Conservation (phyloP, 2,888 invertebrate species). For the Octodonta nipae region DNA sequence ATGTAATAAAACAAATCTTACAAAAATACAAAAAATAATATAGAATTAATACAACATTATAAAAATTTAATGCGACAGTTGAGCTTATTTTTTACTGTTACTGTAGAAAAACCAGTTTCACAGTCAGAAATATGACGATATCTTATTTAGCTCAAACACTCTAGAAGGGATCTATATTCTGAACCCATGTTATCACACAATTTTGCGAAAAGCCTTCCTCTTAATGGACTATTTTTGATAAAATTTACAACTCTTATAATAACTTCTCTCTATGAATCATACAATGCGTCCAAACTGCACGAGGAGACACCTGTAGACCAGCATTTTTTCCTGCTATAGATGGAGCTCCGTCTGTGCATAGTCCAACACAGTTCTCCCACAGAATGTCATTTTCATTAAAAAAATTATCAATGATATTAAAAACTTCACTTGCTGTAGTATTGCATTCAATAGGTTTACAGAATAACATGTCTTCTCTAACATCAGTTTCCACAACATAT, state of each 20-base stretch:
- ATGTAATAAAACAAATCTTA: conserved; percentile 1
- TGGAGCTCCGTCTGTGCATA: conserved; percentile 4
- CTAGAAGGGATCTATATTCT: conserved; percentile 5
- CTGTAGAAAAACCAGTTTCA: conserved; percentile 5
- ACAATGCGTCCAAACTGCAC: conserved; percentile 4
- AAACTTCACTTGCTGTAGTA: conserved; percentile 3
- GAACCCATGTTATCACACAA: conserved; percentile 4
- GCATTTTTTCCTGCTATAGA: conserved; percentile 5
- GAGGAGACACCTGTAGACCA: conserved; percentile 4
- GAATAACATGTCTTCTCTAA: conserved; percentile 6
- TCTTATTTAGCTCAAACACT: conserved; percentile 5
- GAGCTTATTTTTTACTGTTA: too few species aligned
- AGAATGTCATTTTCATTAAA: conserved; percentile 11
- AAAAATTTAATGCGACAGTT: too few species aligned
- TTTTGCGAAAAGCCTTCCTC: conserved; percentile 5
- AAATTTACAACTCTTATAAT: conserved; percentile 5
- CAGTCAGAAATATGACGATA: conserved; percentile 5
- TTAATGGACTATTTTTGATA: conserved; percentile 4
- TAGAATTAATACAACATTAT: too few species aligned
- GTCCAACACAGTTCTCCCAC: conserved; percentile 4
- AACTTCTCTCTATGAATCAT: conserved; percentile 4
- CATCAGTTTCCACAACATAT: conserved; percentile 5
- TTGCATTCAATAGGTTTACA: conserved; percentile 5
- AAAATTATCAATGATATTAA: conserved; percentile 11
- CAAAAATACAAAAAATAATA: too few species aligned